Evolutionary conservation across 2,797 vertebrate genomes (phyloP), one percentile per base, ranked within the genome.

Genomic region (Borostomias antarcticus): DNA sequence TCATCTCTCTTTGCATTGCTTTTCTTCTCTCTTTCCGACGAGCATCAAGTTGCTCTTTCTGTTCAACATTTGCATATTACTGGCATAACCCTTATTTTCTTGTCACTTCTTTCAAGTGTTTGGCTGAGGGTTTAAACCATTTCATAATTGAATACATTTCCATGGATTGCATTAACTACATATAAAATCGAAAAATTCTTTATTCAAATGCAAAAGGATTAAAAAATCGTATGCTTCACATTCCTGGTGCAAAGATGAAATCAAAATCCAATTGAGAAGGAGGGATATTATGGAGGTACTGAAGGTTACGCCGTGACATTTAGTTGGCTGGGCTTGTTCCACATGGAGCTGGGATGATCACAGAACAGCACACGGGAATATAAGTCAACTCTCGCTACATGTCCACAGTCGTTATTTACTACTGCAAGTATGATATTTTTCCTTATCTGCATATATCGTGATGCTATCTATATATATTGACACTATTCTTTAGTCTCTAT

Each of bases 21-120:
- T 84, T 90, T 88, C 84, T 83, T 86, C 85, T 83, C 79, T 84
- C 84, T 86, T 79, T 84, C 86, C 76, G 83, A 89, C 83, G 79
- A 83, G 88, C 86, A 89, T 89, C 89, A 87, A 90, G 91, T 90
- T 88, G 87, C 78, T 78, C 88, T 88, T 90, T 89, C 82, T 86
- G 60, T 58, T 69, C 75, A 89, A 90, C 88, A 89, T 82, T 45
- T 83, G 81, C 80, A 78, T 62, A 84, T 89, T 87, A 85, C 80
- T 80, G 79, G 84, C 76, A 86, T 83, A 86, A 82, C 77, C 74
- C 76, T 73, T 52, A 61, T 85, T 73, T 88, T 69, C 85, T 83
- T 85, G 76, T 84, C 75, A 82, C 74, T 75, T 68, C 79, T 73
- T 67, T 82, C 73, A 77, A 62, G 81, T 74, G 82, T 81, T 72